A percentile compares a stretch with the other conserved stretches of the same genome.
Conservation (phyloP, 2,888 invertebrate genomes). For the Mayetiola destructor region DNA sequence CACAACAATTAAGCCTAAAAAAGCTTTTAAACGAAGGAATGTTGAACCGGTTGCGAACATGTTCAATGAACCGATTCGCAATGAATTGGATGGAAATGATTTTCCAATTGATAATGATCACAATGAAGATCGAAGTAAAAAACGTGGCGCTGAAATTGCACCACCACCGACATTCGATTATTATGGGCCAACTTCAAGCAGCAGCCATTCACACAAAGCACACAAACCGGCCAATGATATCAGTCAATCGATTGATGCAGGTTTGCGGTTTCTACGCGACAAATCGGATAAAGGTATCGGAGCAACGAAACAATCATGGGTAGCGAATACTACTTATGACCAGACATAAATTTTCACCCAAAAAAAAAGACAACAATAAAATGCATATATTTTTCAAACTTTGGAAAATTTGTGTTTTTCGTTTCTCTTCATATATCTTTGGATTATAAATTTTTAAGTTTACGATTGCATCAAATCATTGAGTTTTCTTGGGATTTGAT, state of each 20-base stretch:
- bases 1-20: conserved; percentile 1
- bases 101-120: background rate
- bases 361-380: background rate
- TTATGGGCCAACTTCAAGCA: conserved; percentile 36
- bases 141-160: conserved; percentile 41
- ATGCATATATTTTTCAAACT: background rate
- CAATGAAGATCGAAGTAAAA: background rate
- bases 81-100: conserved; percentile 5
- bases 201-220: conserved; percentile 23
- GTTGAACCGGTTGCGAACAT: background rate
- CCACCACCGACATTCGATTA: conserved; percentile 53
- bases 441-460: too few relatives aligned
- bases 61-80: conserved; percentile 7
- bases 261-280: conserved; percentile 39
- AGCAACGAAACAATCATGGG: conserved; percentile 30
- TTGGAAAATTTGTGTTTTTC: background rate
- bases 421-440: too few relatives aligned
- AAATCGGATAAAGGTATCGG: conserved; percentile 36
- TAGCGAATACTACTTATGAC: conserved; percentile 32
- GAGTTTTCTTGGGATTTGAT: background rate
- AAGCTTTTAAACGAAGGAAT: background rate
- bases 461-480: too few relatives aligned
- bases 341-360: background rate
- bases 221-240: conserved; percentile 25
- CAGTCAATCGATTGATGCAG: conserved; percentile 41